A percentile compares a stretch with the other conserved stretches of the same genome.
Conservation (phyloP, 2,113 vertebrate genomes). For the Heptranchias perlo region DNA sequence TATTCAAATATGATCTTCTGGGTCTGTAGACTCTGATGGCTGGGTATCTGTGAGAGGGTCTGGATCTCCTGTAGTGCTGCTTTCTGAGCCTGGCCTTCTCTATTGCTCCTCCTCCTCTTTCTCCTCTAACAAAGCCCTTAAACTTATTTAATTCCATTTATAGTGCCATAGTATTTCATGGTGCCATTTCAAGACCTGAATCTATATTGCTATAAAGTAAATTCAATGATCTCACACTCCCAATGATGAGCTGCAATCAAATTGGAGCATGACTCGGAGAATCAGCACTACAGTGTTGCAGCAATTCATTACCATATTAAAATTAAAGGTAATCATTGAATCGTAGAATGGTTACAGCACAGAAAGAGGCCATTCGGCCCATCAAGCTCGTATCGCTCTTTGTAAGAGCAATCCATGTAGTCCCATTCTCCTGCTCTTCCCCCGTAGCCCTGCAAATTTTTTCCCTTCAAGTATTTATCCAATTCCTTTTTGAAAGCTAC, state of each 20-base stretch:
- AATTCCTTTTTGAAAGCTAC: too few relatives aligned
- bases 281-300: background rate
- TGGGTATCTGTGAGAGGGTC: background rate
- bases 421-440: too few relatives aligned
- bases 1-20: background rate
- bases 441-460: too few relatives aligned
- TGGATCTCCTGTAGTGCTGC: background rate
- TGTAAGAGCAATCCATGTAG: too few relatives aligned
- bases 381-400: too few relatives aligned
- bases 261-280: background rate
- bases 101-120: background rate
- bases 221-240: background rate
- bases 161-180: too few relatives aligned
- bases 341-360: too few relatives aligned
- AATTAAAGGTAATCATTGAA: background rate
- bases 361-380: too few relatives aligned
- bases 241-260: background rate
- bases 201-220: background rate
- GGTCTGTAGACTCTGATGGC: background rate
- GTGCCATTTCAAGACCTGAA: background rate
- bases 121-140: background rate
- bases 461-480: too few relatives aligned
- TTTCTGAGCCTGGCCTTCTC: background rate
- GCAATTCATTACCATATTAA: background rate
- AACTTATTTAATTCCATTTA: too few relatives aligned